A percentile compares a stretch with the other conserved stretches of the same genome.
Evolutionary conservation across 2,113 vertebrate genomes (phyloP).

Genomic region (Tragelaphus buxtoni): DNA sequence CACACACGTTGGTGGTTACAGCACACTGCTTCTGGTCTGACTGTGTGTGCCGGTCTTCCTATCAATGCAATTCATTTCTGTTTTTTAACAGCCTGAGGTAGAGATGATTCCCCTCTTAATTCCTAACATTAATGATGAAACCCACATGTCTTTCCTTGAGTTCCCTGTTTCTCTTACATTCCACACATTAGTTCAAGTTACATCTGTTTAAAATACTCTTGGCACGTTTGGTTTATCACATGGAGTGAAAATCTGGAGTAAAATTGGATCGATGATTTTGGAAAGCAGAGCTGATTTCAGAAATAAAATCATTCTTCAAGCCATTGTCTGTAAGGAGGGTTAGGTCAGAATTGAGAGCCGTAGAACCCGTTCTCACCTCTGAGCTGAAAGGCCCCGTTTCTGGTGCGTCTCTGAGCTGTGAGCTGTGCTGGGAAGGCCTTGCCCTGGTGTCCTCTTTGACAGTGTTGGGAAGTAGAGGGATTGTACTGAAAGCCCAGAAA

Average conservation of each 20-base stretch:
- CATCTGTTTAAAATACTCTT: background rate
- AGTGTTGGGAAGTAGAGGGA: rapidly evolving
- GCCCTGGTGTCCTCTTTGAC: background rate
- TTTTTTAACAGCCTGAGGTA: background rate
- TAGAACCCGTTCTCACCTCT: rapidly evolving
- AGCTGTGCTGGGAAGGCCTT: rapidly evolving
- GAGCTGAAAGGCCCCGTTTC: rapidly evolving
- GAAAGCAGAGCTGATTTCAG: background rate
- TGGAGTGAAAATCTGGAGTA: background rate
- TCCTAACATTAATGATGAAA: background rate
- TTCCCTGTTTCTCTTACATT: background rate
- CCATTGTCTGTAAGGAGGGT: background rate
- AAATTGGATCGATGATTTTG: background rate
- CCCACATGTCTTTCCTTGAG: background rate
- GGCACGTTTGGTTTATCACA: rapidly evolving
- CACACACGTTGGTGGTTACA: background rate
- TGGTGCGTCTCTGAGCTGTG: background rate
- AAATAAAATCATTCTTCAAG: background rate
- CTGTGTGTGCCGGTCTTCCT: background rate
- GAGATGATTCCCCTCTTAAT: background rate
- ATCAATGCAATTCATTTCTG: background rate
- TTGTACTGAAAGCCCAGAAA: background rate
- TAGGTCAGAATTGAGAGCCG: background rate
- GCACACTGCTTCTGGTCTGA: background rate
- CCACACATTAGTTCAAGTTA: background rate